Evolutionary conservation across 2,797 vertebrate genomes (phyloP).

Genomic region (Cossypha polioptera): DNA sequence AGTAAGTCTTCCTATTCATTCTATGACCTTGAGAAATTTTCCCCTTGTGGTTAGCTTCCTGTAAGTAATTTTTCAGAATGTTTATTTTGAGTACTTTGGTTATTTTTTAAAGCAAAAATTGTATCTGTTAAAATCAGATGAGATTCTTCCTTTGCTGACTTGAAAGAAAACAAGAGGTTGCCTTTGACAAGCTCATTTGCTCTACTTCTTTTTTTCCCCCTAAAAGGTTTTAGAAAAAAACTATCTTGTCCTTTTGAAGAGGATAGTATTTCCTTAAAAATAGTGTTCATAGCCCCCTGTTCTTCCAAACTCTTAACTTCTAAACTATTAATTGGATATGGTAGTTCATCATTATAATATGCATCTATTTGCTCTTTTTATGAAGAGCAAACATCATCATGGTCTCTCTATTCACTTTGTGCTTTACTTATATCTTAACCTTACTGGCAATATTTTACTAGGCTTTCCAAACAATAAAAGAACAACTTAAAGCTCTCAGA

Average conservation of each 20-base stretch:
- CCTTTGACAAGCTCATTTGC: not conserved
- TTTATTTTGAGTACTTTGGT: conserved; percentile 3
- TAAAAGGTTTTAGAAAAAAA: not conserved
- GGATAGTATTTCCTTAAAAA: not conserved
- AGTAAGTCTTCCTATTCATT: not conserved
- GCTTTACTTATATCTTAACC: not conserved
- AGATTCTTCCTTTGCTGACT: not conserved
- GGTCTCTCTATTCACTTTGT: not conserved
- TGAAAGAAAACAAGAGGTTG: not conserved
- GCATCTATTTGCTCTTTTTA: not conserved
- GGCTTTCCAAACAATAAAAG: not conserved
- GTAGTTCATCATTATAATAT: not conserved
- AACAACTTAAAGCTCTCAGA: not conserved
- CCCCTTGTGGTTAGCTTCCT: not conserved
- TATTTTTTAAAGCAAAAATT: not conserved
- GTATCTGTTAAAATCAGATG: not conserved
- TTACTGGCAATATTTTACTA: not conserved
- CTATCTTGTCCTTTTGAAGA: not conserved
- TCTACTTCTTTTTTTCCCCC: not conserved
- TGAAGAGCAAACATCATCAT: not conserved
- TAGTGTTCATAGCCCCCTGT: not conserved
- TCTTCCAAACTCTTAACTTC: not conserved
- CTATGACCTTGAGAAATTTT: not conserved
- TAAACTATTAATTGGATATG: not conserved
- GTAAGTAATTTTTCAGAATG: not conserved